Conservation (phyloP, 2,888 invertebrate species). For the Autographa gamma region DNA sequence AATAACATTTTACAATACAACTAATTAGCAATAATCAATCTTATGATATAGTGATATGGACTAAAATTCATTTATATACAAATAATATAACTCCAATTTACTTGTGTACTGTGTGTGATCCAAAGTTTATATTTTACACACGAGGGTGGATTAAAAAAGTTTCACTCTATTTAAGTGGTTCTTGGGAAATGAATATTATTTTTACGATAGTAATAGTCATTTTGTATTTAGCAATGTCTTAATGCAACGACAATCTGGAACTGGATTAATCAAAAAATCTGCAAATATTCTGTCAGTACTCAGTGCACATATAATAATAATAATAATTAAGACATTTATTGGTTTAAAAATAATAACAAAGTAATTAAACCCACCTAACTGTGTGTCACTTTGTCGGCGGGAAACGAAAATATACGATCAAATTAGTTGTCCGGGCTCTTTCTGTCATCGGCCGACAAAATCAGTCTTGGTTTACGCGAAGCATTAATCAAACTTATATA, state of each 20-base stretch:
- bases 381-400: no score
- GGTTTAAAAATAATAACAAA: no score
- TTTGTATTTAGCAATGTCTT: not conserved
- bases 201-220: not conserved
- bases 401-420: no score
- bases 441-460: no score
- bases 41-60: no score
- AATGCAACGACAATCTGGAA: not conserved
- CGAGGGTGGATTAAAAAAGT: not conserved
- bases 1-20: not conserved
- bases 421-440: no score
- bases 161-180: not conserved
- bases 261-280: not conserved
- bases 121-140: not conserved
- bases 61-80: not conserved
- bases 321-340: no score
- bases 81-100: not conserved
- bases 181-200: not conserved
- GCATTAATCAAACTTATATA: no score
- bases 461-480: no score
- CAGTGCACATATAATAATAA: no score
- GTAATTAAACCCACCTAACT: no score
- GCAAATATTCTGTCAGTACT: not conserved
- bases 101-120: not conserved
- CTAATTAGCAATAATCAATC: not conserved